A percentile compares a stretch with the other conserved stretches of the same genome.
These are phyloP conservation scores for Notothenia rossii DNA, from an alignment of 2,113 vertebrate genomes.

Conservation along the genomic window DNA sequence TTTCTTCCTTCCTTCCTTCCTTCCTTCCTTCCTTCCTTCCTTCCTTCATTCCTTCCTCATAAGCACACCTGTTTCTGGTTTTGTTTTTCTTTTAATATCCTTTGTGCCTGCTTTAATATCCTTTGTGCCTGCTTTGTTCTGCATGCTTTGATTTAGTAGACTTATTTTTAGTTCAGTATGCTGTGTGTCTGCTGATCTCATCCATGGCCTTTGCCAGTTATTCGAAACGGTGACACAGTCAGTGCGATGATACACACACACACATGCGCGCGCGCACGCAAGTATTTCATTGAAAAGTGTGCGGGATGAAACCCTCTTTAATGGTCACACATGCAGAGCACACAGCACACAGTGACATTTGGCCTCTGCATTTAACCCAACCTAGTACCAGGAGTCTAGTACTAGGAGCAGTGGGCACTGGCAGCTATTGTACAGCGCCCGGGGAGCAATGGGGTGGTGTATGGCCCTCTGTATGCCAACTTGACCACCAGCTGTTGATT, in stretches of 20 bases:
- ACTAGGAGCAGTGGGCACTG: too few species aligned
- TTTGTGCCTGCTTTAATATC: neutral
- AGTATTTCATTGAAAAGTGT: neutral
- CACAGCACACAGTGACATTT: too few species aligned
- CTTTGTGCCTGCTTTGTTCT: neutral
- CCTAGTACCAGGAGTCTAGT: too few species aligned
- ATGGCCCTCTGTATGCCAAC: neutral
- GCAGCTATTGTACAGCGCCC: too few species aligned
- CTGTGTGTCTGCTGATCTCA: conserved; percentile 1
- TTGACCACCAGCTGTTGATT: neutral
- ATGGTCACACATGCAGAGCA: too few species aligned
- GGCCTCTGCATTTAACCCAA: too few species aligned
- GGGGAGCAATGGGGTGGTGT: neutral
- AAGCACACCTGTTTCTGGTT: neutral
- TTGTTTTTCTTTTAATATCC: neutral
- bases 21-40: neutral
- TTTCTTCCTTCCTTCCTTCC: neutral
- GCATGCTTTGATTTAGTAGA: conserved; percentile 12
- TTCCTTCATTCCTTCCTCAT: neutral
- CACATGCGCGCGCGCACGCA: neutral
- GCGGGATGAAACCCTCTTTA: too few species aligned
- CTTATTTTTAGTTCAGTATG: conserved; percentile 18
- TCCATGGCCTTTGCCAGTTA: conserved; percentile 10
- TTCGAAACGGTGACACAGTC: conserved; percentile 22
- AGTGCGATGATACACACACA: neutral